Conservation (phyloP, 2,888 invertebrate species). For the Pristionchus entomophagus region DNA sequence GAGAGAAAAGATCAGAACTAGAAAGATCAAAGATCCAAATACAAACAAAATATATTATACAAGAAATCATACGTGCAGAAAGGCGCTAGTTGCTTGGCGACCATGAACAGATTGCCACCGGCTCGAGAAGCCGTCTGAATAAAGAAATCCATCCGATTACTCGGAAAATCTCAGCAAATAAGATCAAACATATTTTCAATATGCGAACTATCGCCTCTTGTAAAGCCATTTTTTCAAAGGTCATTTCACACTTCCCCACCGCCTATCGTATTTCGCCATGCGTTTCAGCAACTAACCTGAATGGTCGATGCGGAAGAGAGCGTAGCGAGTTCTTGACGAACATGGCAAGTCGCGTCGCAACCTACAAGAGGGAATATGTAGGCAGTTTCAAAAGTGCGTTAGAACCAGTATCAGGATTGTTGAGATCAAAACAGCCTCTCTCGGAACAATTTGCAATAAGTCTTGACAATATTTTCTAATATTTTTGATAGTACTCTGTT, state of each 20-base stretch:
- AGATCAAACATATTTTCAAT: background rate
- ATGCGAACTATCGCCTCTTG: background rate
- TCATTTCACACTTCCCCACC: no score
- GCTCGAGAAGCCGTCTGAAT: background rate
- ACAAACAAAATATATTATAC: background rate
- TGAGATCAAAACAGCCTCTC: no score
- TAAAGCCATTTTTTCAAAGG: background rate
- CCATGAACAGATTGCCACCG: conserved; percentile 24
- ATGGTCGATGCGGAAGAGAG: background rate
- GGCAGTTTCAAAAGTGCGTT: background rate
- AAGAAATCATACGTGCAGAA: conserved; percentile 29
- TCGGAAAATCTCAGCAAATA: no score
- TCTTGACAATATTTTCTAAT: no score
- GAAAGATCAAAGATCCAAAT: background rate
- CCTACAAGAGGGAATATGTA: background rate
- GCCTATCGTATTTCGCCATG: no score
- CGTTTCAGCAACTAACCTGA: no score
- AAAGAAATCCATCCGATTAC: no score
- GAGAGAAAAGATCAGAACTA: background rate
- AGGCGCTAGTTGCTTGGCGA: background rate
- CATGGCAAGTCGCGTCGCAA: background rate
- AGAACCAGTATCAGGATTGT: no score
- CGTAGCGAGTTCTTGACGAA: background rate
- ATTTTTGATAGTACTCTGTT: background rate
- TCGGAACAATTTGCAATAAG: no score